Base-by-base conservation (phyloP, 2,888 invertebrate species). In the Malachius bipustulatus region DNA sequence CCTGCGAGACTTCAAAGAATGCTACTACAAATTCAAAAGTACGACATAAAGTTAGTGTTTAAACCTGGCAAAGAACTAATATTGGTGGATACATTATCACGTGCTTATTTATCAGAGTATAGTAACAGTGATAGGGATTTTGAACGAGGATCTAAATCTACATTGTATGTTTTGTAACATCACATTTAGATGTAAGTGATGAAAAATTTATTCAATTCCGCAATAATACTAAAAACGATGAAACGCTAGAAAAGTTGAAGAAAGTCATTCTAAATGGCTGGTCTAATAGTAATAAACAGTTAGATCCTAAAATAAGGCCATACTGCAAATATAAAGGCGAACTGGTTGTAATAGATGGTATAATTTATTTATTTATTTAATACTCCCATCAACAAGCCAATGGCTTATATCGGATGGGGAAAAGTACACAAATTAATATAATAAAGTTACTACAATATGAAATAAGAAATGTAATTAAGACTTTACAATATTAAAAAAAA, bases 291-390 rank as follows among this genome's bases (percentile, higher is more conserved):
- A 16, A 19, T 26, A 38, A 32, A 14, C 31, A 40, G 27, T 14
- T 38, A 8, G 19, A 27, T 16, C 26, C 35, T 16, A 8, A 32
- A 14, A 34, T 42, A 8, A 38, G 32, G 40, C n/a, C 13, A 16
- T 38, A 36, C 32, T 38, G n/a, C 15, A 40, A 34, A 16, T 33
- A 14, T 24, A 33, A 32, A 33, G 16, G 28, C 33, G 38, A 43
- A 19, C 10, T 38, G 14, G 26, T 34, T n/a, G 34, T 32, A 13
- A 33, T 12, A 16, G 29, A 38, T 30, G 40, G 30, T 19, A 19
- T 39, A 14, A 16, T n/a, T n/a, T n/a, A n/a, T n/a, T n/a, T n/a
- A n/a, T n/a, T n/a, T n/a, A n/a, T n/a, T n/a, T n/a, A n/a, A n/a
- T n/a, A n/a, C n/a, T n/a, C n/a, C n/a, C n/a, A n/a, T n/a, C n/a